These are phyloP conservation scores for Ectemnius cavifrons DNA, from an alignment of 2,888 invertebrate genomes.

Conservation along the genomic window DNA sequence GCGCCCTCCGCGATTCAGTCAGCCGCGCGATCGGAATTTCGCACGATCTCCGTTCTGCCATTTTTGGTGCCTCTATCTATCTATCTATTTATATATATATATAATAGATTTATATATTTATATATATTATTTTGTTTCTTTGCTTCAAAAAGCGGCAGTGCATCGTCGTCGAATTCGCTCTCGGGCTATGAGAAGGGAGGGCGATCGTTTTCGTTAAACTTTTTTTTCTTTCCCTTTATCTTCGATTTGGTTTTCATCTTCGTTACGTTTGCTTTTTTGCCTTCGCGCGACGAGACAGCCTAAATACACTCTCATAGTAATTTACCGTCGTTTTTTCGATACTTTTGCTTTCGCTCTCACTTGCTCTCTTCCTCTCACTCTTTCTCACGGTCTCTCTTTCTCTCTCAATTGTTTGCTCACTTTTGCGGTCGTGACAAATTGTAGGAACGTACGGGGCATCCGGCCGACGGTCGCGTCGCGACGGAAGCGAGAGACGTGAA, in stretches of 20 bases:
- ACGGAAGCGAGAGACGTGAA: slow-evolving; percentile 48
- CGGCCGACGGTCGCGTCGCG: slow-evolving; percentile 41
- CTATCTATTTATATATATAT: slow-evolving; percentile 58
- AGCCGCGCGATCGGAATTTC: slow-evolving; percentile 55
- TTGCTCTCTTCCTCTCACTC: background rate
- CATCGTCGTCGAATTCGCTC: slow-evolving; percentile 60
- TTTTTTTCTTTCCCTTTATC: slow-evolving; percentile 14
- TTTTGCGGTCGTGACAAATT: slow-evolving; percentile 51
- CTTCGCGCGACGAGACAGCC: slow-evolving; percentile 58
- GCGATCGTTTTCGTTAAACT: slow-evolving; percentile 45
- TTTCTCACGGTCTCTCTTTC: background rate
- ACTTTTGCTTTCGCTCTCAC: background rate
- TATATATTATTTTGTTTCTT: slow-evolving; percentile 61
- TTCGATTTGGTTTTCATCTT: background rate
- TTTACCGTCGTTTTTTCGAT: slow-evolving; percentile 5
- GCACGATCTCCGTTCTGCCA: slow-evolving; percentile 61
- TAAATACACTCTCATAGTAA: slow-evolving; percentile 21
- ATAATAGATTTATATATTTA: slow-evolving; percentile 61
- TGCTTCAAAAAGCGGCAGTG: slow-evolving; percentile 66
- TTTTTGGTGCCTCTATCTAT: slow-evolving; percentile 59
- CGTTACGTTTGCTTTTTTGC: slow-evolving; percentile 22
- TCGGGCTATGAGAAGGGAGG: slow-evolving; percentile 60
- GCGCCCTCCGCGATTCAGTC: slow-evolving; percentile 59
- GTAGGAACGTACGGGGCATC: slow-evolving; percentile 57
- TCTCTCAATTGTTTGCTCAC: slow-evolving; percentile 8